A percentile compares a stretch with the other conserved stretches of the same genome.
These are phyloP conservation scores for Apostichopus japonicus DNA, from an alignment of 35 echinoderm and acorn worm genomes.

Conservation along the genomic window DNA sequence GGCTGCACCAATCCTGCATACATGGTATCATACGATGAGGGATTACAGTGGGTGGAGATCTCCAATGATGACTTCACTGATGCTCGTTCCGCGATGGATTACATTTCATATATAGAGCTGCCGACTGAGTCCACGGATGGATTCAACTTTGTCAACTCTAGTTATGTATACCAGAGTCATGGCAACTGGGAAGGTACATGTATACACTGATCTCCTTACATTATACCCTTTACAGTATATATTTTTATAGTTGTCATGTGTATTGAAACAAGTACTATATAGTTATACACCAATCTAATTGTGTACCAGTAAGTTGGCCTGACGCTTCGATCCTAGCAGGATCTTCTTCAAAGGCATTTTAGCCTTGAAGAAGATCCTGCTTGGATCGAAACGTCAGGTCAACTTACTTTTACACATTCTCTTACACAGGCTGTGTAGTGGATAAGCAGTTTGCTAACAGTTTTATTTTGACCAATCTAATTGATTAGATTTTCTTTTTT, in stretches of 20 bases:
- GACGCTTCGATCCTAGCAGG: too few species aligned
- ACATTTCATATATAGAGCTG: not conserved
- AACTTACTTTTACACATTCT: too few species aligned
- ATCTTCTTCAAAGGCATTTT: too few species aligned
- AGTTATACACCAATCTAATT: too few species aligned
- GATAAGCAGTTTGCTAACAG: too few species aligned
- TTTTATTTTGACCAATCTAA: too few species aligned
- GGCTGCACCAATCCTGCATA: not conserved
- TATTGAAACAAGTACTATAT: not conserved
- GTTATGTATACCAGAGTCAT: not conserved
- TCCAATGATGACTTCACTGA: not conserved
- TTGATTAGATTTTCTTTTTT: too few species aligned
- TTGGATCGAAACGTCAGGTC: too few species aligned
- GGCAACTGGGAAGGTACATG: conserved; percentile 7
- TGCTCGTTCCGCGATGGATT: not conserved
- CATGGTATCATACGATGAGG: not conserved
- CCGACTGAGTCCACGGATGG: not conserved
- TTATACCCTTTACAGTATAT: not conserved
- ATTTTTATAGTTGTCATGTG: not conserved
- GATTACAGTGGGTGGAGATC: not conserved
- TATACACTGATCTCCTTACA: too few species aligned
- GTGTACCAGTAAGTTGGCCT: too few species aligned
- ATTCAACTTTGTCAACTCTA: conserved; percentile 21
- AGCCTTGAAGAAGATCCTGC: too few species aligned
- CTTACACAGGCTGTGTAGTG: too few species aligned